Evolutionary conservation across 2,113 vertebrate genomes (phyloP).

Genomic region (Perca fluviatilis): DNA sequence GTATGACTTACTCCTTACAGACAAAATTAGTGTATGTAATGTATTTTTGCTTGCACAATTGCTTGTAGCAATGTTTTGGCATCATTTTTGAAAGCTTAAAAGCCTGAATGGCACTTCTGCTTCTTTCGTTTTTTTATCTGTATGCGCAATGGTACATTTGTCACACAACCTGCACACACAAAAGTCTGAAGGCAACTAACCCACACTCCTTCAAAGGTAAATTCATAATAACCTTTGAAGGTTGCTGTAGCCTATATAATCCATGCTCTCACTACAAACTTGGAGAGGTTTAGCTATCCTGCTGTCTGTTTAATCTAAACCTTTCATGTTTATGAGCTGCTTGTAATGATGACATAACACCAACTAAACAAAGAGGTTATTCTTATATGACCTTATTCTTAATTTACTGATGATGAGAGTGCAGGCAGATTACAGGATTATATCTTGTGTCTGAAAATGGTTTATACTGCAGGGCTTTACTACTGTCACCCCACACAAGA

Average conservation of each 20-base stretch:
- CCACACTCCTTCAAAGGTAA: slow-evolving; percentile 24
- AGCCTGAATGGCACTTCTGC: slow-evolving; percentile 71
- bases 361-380: slow-evolving; percentile 7
- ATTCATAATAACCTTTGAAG: slow-evolving; percentile 27
- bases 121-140: slow-evolving; percentile 38
- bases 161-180: not conserved
- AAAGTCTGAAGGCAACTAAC: slow-evolving; percentile 52
- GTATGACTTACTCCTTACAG: slow-evolving; percentile 4
- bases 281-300: not conserved
- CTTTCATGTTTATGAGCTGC: slow-evolving; percentile 10
- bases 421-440: slow-evolving; percentile 16
- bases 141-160: slow-evolving; percentile 40
- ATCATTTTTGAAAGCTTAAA: slow-evolving; percentile 67
- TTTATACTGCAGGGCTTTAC: slow-evolving; percentile 30
- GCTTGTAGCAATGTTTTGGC: slow-evolving; percentile 72
- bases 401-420: not conserved
- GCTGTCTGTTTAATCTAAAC: slow-evolving; percentile 12
- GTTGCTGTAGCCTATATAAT: slow-evolving; percentile 9
- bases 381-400: slow-evolving; percentile 5
- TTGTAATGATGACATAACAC: slow-evolving; percentile 41
- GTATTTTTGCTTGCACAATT: slow-evolving; percentile 30
- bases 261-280: not conserved
- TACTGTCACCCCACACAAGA: slow-evolving; percentile 40
- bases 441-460: slow-evolving; percentile 12
- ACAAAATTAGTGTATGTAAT: slow-evolving; percentile 31